Evolutionary conservation across 2,888 invertebrate species (phyloP).

Genomic region (Scaptomyza tumidula): DNA sequence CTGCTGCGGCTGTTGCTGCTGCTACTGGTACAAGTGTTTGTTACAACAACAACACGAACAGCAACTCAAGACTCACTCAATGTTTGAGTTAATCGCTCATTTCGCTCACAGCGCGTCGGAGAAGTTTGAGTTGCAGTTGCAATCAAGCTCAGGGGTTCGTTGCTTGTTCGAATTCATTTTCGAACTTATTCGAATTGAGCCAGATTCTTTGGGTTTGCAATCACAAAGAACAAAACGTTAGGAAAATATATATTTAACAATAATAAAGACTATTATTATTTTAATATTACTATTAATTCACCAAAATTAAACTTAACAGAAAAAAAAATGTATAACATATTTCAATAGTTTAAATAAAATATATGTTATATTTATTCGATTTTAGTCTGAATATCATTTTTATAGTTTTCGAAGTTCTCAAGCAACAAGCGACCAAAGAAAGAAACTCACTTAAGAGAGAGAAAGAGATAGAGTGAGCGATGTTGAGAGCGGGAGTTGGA

Average conservation of each 20-base stretch:
- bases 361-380: too few relatives aligned
- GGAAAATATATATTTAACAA: too few relatives aligned
- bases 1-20: background rate
- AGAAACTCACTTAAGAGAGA: conserved; percentile 37
- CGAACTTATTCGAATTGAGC: conserved; percentile 51
- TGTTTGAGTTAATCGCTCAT: conserved; percentile 22
- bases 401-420: background rate
- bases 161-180: conserved; percentile 61
- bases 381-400: background rate
- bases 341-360: too few relatives aligned
- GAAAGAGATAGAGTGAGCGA: background rate
- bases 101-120: conserved; percentile 43
- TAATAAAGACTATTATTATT: too few relatives aligned
- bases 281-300: too few relatives aligned
- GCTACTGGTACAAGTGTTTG: conserved; percentile 42
- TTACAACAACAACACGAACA: conserved; percentile 26
- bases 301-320: too few relatives aligned
- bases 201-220: background rate
- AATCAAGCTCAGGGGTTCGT: conserved; percentile 61
- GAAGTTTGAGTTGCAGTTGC: conserved; percentile 71
- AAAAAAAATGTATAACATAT: too few relatives aligned
- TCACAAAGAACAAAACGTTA: too few relatives aligned
- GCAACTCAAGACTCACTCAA: conserved; percentile 26
- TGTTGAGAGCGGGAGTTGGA: background rate
- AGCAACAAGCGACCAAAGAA: conserved; percentile 5